A percentile compares a stretch with the other conserved stretches of the same genome.
phyloP scores from a whole-genome alignment of 1,140 invertebrate genomes.

The Drosophila gunungcola region DNA sequence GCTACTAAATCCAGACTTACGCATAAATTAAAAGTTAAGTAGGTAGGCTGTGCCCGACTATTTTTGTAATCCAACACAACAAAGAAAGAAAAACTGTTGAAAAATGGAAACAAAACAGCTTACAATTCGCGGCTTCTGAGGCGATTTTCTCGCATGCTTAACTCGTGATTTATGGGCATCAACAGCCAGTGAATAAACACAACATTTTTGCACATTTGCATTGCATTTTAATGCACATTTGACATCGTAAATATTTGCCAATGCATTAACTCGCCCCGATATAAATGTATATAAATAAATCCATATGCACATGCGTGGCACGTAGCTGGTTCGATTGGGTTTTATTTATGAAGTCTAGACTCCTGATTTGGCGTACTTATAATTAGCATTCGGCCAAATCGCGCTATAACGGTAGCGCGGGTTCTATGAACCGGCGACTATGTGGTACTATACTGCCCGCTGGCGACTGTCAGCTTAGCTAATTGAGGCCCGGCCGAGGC shows the following conservation, averaged over 20 bases:
- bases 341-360: conserved; percentile 81
- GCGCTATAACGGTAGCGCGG: conserved; percentile 62
- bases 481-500: conserved; percentile 63
- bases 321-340: conserved; percentile 46
- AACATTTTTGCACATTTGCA: conserved; percentile 67
- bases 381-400: conserved; percentile 61
- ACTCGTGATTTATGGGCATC: conserved; percentile 65
- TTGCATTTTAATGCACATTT: conserved; percentile 71
- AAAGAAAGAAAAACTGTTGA: conserved; percentile 20
- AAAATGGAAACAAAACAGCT: conserved; percentile 40
- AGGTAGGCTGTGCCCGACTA: conserved; percentile 60
- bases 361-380: conserved; percentile 68
- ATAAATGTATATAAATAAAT: conserved; percentile 33
- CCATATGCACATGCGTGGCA: conserved; percentile 60
- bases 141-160: conserved; percentile 57
- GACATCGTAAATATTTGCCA: conserved; percentile 80
- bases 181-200: conserved; percentile 32
- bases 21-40: conserved; percentile 82
- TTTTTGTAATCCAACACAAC: conserved; percentile 48
- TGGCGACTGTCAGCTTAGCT: conserved; percentile 50
- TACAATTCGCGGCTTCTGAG: conserved; percentile 30
- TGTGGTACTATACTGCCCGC: conserved; percentile 19
- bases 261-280: conserved; percentile 45
- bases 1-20: conserved; percentile 78
- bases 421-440: conserved; percentile 63